phyloP scores from a whole-genome alignment of 2,113 vertebrate species.

The Pedionomus torquatus region DNA sequence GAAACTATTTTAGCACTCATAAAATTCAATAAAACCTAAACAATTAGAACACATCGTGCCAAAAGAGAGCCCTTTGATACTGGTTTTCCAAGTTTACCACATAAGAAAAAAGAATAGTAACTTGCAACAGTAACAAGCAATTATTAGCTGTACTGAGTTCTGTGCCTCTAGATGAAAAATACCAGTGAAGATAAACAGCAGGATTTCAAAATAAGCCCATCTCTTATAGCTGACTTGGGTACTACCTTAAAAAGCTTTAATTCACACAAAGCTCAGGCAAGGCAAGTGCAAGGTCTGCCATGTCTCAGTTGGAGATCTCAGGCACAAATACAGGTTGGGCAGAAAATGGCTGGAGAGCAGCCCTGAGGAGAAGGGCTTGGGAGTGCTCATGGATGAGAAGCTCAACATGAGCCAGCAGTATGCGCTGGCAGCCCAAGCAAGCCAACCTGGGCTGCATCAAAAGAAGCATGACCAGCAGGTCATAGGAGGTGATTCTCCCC shows the following conservation, averaged over 20 bases:
- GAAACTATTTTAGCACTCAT: not conserved
- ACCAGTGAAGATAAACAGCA: not conserved
- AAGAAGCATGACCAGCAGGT: too few species aligned
- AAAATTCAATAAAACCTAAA: not conserved
- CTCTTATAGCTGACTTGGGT: not conserved
- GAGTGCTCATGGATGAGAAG: too few species aligned
- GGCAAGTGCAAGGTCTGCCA: too few species aligned
- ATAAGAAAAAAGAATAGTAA: not conserved
- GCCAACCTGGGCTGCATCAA: too few species aligned
- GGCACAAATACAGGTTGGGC: too few species aligned
- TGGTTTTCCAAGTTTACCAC: not conserved
- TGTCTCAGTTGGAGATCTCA: too few species aligned
- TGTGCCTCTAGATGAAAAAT: not conserved
- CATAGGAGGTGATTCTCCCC: too few species aligned
- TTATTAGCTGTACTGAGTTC: not conserved
- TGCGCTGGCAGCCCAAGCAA: too few species aligned
- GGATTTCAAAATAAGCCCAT: not conserved
- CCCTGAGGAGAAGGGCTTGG: too few species aligned
- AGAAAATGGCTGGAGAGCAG: too few species aligned
- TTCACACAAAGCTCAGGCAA: too few species aligned
- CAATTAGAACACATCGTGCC: not conserved
- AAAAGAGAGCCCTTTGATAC: not conserved
- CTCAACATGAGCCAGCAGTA: too few species aligned
- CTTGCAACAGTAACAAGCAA: not conserved
- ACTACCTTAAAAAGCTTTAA: not conserved